Conservation (phyloP, 2,113 vertebrate genomes). For the Catharus minimus region DNA sequence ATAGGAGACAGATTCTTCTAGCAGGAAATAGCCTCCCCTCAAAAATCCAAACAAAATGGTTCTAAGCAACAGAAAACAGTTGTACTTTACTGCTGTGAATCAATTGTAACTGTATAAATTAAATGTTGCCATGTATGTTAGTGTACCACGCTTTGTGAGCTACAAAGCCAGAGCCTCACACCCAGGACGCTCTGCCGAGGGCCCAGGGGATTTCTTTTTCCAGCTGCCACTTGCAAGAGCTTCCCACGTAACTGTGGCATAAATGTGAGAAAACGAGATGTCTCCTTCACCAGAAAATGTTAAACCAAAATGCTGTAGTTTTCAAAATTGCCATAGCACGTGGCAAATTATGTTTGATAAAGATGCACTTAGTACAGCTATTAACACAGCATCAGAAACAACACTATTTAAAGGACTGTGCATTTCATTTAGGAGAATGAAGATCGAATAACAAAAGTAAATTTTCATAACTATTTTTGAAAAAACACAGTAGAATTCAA, state of each 20-base stretch:
- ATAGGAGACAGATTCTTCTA: background rate
- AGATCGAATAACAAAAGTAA: background rate
- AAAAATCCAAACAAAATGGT: conserved; percentile 35
- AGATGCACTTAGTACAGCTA: background rate
- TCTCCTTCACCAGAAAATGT: background rate
- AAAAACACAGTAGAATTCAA: background rate
- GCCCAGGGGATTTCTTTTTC: background rate
- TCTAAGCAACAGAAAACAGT: conserved; percentile 32
- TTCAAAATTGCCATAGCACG: background rate
- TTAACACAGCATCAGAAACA: background rate
- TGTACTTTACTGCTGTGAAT: conserved; percentile 25
- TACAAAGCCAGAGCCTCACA: conserved; percentile 6
- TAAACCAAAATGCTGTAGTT: background rate
- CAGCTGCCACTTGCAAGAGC: background rate
- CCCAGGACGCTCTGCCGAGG: background rate
- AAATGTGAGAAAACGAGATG: conserved; percentile 2
- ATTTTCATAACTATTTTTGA: background rate
- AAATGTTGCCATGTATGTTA: background rate
- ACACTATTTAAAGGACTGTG: background rate
- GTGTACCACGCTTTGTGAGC: background rate
- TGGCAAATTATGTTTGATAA: background rate
- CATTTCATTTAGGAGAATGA: background rate
- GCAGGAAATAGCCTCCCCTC: conserved; percentile 20
- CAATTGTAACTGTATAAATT: conserved; percentile 54
- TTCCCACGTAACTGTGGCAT: background rate